phyloP scores from a whole-genome alignment of 1,140 invertebrate species.

The Drosophila parvula region DNA sequence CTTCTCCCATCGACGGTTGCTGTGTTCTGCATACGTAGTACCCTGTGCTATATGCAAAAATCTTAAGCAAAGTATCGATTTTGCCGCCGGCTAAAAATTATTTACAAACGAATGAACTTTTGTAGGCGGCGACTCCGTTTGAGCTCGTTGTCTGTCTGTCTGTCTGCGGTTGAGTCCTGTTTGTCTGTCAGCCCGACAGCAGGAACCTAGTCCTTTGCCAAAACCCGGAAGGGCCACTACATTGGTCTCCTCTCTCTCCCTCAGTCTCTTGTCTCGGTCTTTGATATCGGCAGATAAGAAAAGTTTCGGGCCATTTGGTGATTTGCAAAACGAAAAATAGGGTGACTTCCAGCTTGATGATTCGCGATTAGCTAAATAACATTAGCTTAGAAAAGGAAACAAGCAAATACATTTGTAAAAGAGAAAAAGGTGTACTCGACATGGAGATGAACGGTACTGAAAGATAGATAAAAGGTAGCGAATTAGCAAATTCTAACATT shows the following conservation, averaged over 20 bases:
- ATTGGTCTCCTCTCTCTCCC: slow-evolving; percentile 22
- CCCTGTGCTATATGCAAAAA: slow-evolving; percentile 62
- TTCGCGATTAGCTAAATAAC: slow-evolving; percentile 1
- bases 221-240: slow-evolving; percentile 41
- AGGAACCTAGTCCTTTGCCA: slow-evolving; percentile 39
- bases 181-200: slow-evolving; percentile 59
- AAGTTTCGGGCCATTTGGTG: slow-evolving; percentile 35
- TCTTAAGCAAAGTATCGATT: slow-evolving; percentile 79
- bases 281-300: slow-evolving; percentile 14
- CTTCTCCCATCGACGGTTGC: not conserved
- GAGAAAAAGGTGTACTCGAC: not conserved
- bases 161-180: slow-evolving; percentile 65
- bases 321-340: slow-evolving; percentile 28
- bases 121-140: slow-evolving; percentile 32
- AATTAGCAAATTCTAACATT: too few relatives aligned
- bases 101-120: slow-evolving; percentile 80
- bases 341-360: not conserved
- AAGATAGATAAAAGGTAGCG: too few relatives aligned
- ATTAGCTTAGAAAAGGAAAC: slow-evolving; percentile 3
- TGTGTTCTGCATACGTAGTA: slow-evolving; percentile 30
- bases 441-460: too few relatives aligned
- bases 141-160: slow-evolving; percentile 35
- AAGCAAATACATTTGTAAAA: not conserved
- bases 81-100: slow-evolving; percentile 75
- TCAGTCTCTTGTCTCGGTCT: not conserved